A percentile compares a stretch with the other conserved stretches of the same genome.
phyloP scores from a whole-genome alignment of 35 echinoderm and acorn worm species.

The Strongylocentrotus purpuratus region DNA sequence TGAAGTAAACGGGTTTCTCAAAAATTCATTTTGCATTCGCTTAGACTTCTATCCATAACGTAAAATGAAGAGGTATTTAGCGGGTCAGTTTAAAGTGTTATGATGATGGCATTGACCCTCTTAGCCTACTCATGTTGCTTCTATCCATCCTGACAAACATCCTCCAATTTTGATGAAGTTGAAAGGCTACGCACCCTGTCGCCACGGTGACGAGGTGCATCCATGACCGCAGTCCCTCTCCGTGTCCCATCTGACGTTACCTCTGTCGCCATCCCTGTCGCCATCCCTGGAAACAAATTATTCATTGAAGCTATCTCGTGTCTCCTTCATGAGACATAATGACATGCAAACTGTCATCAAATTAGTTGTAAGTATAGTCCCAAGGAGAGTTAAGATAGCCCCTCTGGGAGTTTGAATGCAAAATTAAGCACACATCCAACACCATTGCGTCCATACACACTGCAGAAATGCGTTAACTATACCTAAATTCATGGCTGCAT shows the following conservation, averaged over 20 bases:
- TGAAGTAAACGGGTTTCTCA: neutral
- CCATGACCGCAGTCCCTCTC: slow-evolving; percentile 13
- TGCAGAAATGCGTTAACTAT: neutral
- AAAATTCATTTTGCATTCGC: neutral
- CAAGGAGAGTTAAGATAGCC: neutral
- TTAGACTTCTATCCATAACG: neutral
- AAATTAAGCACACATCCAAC: slow-evolving; percentile 12
- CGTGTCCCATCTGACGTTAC: neutral
- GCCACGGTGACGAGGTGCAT: slow-evolving; percentile 7
- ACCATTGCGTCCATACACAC: neutral
- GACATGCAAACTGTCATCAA: slow-evolving; percentile 17
- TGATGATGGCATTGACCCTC: neutral
- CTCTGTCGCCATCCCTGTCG: neutral
- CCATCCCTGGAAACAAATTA: slow-evolving; percentile 17
- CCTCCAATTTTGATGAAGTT: slow-evolving; percentile 17
- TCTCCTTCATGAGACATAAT: slow-evolving; percentile 12
- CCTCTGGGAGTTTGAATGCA: neutral
- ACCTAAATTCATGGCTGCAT: neutral
- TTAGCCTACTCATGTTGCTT: neutral
- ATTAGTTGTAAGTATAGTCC: slow-evolving; percentile 18
- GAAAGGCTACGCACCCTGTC: slow-evolving; percentile 7
- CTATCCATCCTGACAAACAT: neutral
- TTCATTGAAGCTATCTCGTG: neutral
- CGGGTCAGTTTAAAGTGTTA: neutral
- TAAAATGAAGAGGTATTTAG: neutral